phyloP scores from a whole-genome alignment of 2,888 invertebrate genomes.

The Gastracanthus pulcherrimus region DNA sequence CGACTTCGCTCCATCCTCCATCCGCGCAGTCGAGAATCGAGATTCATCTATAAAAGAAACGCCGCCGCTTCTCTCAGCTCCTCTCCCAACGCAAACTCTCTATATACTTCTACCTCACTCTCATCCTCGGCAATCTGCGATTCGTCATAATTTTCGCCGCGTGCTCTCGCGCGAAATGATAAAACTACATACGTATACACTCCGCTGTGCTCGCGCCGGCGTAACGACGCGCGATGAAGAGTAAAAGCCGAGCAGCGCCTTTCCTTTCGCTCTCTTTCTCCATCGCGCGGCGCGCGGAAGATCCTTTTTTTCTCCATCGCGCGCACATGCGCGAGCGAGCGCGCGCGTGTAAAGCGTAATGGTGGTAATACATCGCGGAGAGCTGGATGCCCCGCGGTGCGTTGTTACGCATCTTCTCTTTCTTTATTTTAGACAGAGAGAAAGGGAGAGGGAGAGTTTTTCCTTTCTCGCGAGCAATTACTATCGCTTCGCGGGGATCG shows the following conservation, averaged over 20 bases:
- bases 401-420: not conserved
- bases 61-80: too few relatives aligned
- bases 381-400: not conserved
- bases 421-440: not conserved
- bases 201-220: too few relatives aligned
- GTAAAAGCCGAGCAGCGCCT: conserved; percentile 24
- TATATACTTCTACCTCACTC: not conserved
- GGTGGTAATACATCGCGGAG: conserved; percentile 2
- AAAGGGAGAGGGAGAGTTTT: conserved; percentile 13
- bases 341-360: not conserved
- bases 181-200: too few relatives aligned
- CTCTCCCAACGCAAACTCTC: too few relatives aligned
- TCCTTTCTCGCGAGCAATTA: conserved; percentile 3
- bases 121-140: conserved; percentile 2
- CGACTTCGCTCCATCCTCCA: not conserved
- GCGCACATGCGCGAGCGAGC: not conserved
- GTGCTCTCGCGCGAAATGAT: not conserved
- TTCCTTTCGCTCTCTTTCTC: conserved; percentile 16
- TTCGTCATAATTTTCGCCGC: conserved; percentile 33
- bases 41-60: not conserved
- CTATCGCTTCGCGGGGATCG: not conserved
- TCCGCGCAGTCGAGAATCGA: not conserved
- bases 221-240: conserved; percentile 16
- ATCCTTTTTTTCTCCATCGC: not conserved
- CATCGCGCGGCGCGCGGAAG: not conserved